Percentiles rank a stretch among this genome's conserved stretches.
These are phyloP conservation scores for Gobiocypris rarus DNA, from an alignment of 2,113 vertebrate genomes.

Conservation along the genomic window DNA sequence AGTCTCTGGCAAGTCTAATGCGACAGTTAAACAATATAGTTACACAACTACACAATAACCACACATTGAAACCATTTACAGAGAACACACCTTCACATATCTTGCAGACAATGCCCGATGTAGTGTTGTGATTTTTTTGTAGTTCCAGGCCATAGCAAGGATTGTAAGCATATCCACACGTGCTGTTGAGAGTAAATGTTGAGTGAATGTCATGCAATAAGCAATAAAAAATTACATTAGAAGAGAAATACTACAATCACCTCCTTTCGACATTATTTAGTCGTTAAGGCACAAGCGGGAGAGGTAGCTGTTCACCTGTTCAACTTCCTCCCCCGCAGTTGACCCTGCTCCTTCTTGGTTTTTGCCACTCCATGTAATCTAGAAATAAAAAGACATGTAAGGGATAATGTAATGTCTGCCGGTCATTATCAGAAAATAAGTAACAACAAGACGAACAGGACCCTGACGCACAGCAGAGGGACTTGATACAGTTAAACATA, in stretches of 20 bases:
- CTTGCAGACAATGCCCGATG: constrained; percentile 27
- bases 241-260: constrained; percentile 27
- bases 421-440: background rate
- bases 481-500: background rate
- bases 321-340: constrained; percentile 28
- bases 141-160: constrained; percentile 32
- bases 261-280: constrained; percentile 47
- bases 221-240: constrained; percentile 7
- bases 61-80: constrained; percentile 15
- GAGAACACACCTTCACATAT: constrained; percentile 32
- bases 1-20: constrained; percentile 2
- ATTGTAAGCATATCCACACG: constrained; percentile 16
- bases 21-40: background rate
- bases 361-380: constrained; percentile 37
- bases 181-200: constrained; percentile 25
- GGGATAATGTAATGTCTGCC: background rate
- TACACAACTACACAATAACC: constrained; percentile 12
- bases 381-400: background rate
- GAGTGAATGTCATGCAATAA: constrained; percentile 10
- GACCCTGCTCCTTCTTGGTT: constrained; percentile 36
- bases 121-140: background rate
- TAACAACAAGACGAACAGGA: background rate
- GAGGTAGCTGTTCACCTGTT: constrained; percentile 47
- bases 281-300: constrained; percentile 34
- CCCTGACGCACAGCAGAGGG: background rate